phyloP scores from a whole-genome alignment of 2,113 vertebrate genomes.

The Echinops telfairi region DNA sequence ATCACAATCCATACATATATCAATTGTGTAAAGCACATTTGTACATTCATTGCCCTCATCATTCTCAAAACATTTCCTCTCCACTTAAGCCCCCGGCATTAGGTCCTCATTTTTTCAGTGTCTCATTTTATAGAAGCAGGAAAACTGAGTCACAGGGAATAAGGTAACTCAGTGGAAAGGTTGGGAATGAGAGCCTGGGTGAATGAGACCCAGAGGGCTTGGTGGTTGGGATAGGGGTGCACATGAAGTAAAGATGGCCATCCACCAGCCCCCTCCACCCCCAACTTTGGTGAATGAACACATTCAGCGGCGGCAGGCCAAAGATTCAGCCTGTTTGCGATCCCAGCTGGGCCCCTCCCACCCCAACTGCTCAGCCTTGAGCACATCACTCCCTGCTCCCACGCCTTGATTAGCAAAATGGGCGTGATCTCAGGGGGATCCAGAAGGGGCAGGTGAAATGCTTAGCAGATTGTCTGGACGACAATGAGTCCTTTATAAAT shows the following conservation, averaged over 20 bases:
- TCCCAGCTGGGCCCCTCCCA: neutral
- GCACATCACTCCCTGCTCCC: neutral
- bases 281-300: neutral
- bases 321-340: neutral
- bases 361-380: neutral
- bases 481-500: neutral
- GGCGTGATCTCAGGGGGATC: neutral
- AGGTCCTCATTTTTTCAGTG: no score
- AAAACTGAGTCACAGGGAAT: neutral
- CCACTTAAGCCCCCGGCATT: no score
- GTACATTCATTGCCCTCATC: no score
- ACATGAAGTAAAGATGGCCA: neutral
- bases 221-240: neutral
- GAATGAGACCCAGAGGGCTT: neutral
- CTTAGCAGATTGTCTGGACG: neutral
- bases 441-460: neutral
- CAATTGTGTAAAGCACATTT: no score
- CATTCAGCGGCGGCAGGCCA: neutral
- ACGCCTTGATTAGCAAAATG: neutral
- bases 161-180: neutral
- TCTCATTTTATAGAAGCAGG: neutral
- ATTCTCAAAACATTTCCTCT: no score
- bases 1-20: no score
- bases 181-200: neutral
- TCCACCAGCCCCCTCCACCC: no score